Evolutionary conservation across 2,797 vertebrate genomes (phyloP).

Genomic region (Stomatorhinus walkeri): DNA sequence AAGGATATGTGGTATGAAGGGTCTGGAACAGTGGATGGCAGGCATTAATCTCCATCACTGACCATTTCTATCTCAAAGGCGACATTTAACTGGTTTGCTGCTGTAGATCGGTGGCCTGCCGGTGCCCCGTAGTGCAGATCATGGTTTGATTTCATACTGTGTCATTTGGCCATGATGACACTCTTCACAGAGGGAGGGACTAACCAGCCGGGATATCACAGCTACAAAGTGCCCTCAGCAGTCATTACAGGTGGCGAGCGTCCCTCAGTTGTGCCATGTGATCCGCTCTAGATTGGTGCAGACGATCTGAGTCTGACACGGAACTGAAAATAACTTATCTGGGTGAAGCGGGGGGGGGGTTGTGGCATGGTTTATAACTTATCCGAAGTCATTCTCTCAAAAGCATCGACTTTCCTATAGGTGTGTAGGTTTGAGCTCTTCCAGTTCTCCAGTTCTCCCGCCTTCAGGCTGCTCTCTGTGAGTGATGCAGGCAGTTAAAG

Average conservation of each 20-base stretch:
- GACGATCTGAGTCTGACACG: neutral
- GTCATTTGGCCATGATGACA: neutral
- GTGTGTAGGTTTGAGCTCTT: slow-evolving; percentile 29
- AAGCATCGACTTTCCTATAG: neutral
- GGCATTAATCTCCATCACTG: neutral
- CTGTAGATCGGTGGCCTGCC: neutral
- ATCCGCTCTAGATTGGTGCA: neutral
- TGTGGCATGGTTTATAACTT: neutral
- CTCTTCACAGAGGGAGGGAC: neutral
- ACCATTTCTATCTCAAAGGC: neutral
- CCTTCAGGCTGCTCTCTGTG: slow-evolving; percentile 19
- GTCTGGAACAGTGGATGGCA: neutral
- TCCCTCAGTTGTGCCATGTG: neutral
- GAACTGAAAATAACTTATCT: slow-evolving; percentile 1
- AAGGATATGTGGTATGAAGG: neutral
- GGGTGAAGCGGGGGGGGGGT: neutral
- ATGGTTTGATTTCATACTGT: neutral
- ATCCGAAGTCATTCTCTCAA: neutral
- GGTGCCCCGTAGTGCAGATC: neutral
- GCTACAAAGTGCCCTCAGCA: neutral
- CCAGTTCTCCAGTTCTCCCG: neutral
- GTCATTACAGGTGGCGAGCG: neutral
- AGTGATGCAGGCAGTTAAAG: slow-evolving; percentile 27
- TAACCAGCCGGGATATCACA: neutral
- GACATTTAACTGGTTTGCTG: neutral